Evolutionary conservation across 2,888 invertebrate species (phyloP), one percentile per base, ranked within the genome.

Genomic region (Amphipyra tragopoginis): DNA sequence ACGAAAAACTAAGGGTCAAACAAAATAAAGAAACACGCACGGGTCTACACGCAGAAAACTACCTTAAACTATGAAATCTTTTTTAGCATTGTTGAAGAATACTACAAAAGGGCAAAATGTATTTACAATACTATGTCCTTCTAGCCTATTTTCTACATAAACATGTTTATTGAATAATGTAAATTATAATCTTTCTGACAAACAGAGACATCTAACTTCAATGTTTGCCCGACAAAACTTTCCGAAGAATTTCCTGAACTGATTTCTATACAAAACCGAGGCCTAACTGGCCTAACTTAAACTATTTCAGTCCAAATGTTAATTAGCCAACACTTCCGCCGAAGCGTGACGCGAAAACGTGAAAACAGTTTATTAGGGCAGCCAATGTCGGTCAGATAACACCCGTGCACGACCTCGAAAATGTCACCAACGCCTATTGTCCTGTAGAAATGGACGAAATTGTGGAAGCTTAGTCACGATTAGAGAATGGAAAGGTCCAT

Each of bases 311-410:
- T 58, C 45, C 56, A 60, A 72, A 80, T 74, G 72, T 55, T 76
- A 79, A 79, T 82, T 74, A 73, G 57, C 55, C 57, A 75, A 74
- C 44, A 59, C 45, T 43, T 63, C 29, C 59, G 55, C 5, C 63
- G 64, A 72, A 78, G 77, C 81, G 77, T 81, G 77, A 65, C 75
- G 64, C 53, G 51, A 59, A 59, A 77, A 73, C 72, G 76, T 80
- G 79, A 79, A 80, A 80, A 79, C 64, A 68, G 65, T 68, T 80
- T 80, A 86, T 80, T 81, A 70, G 85, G 80, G 72, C 83, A 80
- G 64, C 49, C 57, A 65, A 83, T 80, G 75, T 82, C 81, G 82
- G 86, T 76, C 82, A 81, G 56, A 71, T 66, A 69, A 61, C 75
- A 75, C 75, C 79, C 75, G 72, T 62, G 15, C 8, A 26, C 61